Conservation (phyloP, 2,113 vertebrate genomes). For the Leucopsar rothschildi region DNA sequence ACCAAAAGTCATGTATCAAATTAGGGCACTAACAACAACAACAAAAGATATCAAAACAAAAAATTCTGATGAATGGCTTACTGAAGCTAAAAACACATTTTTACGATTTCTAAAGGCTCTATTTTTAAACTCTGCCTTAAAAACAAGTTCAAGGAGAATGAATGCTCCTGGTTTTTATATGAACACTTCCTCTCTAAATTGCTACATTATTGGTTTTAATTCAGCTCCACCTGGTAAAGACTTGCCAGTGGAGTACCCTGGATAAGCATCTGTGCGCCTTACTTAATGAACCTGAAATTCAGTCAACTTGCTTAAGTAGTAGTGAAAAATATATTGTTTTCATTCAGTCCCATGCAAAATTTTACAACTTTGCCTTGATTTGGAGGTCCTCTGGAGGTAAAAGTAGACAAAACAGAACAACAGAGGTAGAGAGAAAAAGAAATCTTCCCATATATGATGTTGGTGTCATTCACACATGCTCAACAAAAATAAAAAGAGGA, state of each 20-base stretch:
- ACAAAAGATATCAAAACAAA: not conserved
- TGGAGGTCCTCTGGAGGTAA: not conserved
- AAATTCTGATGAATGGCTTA: not conserved
- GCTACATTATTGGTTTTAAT: not conserved
- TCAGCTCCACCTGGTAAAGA: not conserved
- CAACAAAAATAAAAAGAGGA: not conserved
- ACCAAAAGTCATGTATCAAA: not conserved
- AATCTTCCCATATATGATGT: not conserved
- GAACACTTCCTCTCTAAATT: not conserved
- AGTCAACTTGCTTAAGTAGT: not conserved
- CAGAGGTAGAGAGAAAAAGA: not conserved
- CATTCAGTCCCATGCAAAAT: not conserved
- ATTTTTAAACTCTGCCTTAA: not conserved
- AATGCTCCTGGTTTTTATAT: not conserved
- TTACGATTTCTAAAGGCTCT: not conserved
- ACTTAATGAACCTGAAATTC: not conserved
- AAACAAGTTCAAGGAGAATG: not conserved
- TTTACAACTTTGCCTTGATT: not conserved
- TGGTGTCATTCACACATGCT: rapidly evolving
- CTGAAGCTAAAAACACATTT: not conserved
- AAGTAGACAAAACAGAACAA: not conserved
- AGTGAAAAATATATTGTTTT: not conserved
- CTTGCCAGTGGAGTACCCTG: not conserved
- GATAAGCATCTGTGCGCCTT: not conserved
- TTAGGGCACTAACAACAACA: not conserved